Percentiles rank a stretch among this genome's conserved stretches.
Evolutionary conservation across 2,888 invertebrate genomes (phyloP).

Genomic region (Scaptodrosophila latifasciaeformis): DNA sequence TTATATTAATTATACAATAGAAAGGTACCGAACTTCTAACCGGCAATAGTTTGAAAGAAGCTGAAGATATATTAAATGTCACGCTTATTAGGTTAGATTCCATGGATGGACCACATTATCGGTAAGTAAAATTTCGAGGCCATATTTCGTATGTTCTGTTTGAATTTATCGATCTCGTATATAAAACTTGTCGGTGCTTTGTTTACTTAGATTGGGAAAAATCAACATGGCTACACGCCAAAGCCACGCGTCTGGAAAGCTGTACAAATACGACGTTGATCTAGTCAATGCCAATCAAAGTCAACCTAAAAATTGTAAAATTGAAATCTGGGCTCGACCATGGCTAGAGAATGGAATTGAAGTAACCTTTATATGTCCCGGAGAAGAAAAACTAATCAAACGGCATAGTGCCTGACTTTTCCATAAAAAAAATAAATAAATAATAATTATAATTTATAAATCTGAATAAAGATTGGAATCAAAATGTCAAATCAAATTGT

Average conservation of each 20-base stretch:
- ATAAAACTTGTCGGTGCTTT: too few species aligned
- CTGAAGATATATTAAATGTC: constrained; percentile 23
- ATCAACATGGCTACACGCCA: constrained; percentile 33
- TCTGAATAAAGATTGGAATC: too few species aligned
- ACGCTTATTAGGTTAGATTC: constrained; percentile 34
- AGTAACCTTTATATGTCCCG: constrained; percentile 28
- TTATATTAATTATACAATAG: not conserved
- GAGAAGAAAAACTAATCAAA: constrained; percentile 18
- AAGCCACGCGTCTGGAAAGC: constrained; percentile 40
- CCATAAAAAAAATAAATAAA: too few species aligned
- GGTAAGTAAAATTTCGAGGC: constrained; percentile 18
- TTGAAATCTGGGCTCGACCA: constrained; percentile 31
- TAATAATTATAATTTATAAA: too few species aligned
- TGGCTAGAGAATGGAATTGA: constrained; percentile 35
- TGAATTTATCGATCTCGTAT: not conserved
- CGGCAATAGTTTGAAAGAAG: constrained; percentile 30
- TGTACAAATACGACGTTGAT: constrained; percentile 22
- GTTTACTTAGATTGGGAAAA: constrained; percentile 35
- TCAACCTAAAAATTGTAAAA: constrained; percentile 23
- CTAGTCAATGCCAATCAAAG: constrained; percentile 16
- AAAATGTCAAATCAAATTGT: too few species aligned
- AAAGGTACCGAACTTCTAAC: constrained; percentile 2
- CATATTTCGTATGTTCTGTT: not conserved
- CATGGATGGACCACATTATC: constrained; percentile 39
- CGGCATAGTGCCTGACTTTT: constrained; percentile 22